A percentile compares a stretch with the other conserved stretches of the same genome.
Evolutionary conservation across 2,113 vertebrate species (phyloP).

Genomic region (Hippolais icterina): DNA sequence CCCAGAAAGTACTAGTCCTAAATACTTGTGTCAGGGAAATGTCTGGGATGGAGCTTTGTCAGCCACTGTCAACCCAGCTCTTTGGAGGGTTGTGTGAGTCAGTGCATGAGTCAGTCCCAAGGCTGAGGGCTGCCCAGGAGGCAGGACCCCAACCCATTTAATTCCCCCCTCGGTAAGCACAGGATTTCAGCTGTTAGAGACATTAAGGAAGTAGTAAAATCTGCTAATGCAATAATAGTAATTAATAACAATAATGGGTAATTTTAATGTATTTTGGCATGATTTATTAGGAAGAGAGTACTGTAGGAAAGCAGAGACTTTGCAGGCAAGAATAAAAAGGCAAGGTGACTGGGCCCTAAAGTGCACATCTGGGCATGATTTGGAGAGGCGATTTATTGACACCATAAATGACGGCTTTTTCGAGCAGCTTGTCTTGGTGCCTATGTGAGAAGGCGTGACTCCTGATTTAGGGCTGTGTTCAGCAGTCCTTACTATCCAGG

Average conservation of each 20-base stretch:
- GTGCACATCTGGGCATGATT: constrained; percentile 59
- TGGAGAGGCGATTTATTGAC: constrained; percentile 60
- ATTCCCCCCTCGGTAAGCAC: accelerated
- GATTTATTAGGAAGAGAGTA: constrained; percentile 27
- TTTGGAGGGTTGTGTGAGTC: neutral
- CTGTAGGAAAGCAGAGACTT: neutral
- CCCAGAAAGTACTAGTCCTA: neutral
- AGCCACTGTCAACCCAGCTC: neutral
- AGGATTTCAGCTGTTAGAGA: neutral
- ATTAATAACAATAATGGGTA: constrained; percentile 56
- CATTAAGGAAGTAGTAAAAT: constrained; percentile 38
- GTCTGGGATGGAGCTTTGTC: neutral
- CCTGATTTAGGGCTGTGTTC: constrained; percentile 47
- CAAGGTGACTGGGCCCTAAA: constrained; percentile 61
- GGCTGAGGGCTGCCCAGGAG: neutral
- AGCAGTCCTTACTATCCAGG: neutral
- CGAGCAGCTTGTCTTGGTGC: constrained; percentile 48
- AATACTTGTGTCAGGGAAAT: neutral
- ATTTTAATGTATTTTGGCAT: constrained; percentile 26
- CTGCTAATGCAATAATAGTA: constrained; percentile 43
- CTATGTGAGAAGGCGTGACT: neutral
- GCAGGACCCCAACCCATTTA: neutral
- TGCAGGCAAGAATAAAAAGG: constrained; percentile 47
- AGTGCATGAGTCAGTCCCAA: neutral
- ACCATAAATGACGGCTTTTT: constrained; percentile 48